Percentiles rank a stretch among this genome's conserved stretches.
phyloP scores from a whole-genome alignment of 2,113 vertebrate species.

The Erpornis zantholeuca region DNA sequence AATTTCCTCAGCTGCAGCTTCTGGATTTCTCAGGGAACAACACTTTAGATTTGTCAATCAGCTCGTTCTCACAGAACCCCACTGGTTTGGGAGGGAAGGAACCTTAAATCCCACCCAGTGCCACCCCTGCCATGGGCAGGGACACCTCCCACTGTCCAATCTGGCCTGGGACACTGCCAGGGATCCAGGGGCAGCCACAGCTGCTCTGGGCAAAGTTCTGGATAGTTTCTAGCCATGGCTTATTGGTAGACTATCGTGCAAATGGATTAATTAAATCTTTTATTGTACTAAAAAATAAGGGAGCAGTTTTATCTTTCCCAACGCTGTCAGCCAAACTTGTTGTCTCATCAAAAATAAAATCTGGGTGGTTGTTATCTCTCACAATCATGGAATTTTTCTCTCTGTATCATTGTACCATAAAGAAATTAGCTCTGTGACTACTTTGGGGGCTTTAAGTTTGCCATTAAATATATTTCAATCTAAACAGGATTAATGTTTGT shows the following conservation, averaged over 20 bases:
- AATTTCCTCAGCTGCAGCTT: not conserved
- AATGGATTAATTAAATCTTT: not conserved
- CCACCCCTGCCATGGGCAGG: not conserved
- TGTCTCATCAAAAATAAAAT: not conserved
- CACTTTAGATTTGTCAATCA: not conserved
- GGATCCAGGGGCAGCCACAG: not conserved
- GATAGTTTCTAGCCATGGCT: rapidly evolving
- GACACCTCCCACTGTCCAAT: rapidly evolving
- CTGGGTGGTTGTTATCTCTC: not conserved
- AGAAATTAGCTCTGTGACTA: not conserved
- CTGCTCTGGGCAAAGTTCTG: not conserved
- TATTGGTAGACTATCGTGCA: not conserved
- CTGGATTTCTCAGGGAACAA: not conserved
- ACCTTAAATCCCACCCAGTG: rapidly evolving
- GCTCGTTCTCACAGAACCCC: rapidly evolving
- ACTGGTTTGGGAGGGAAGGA: not conserved
- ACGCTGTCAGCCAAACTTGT: not conserved
- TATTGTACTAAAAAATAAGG: not conserved
- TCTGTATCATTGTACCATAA: rapidly evolving
- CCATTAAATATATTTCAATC: not conserved
- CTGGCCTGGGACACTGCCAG: not conserved
- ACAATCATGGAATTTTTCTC: not conserved
- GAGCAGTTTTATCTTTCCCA: not conserved
- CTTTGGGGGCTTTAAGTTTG: not conserved
- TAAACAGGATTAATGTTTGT: not conserved